These are phyloP conservation scores for Protodeltote pygarga DNA, from an alignment of 2,888 invertebrate species.

Conservation along the genomic window DNA sequence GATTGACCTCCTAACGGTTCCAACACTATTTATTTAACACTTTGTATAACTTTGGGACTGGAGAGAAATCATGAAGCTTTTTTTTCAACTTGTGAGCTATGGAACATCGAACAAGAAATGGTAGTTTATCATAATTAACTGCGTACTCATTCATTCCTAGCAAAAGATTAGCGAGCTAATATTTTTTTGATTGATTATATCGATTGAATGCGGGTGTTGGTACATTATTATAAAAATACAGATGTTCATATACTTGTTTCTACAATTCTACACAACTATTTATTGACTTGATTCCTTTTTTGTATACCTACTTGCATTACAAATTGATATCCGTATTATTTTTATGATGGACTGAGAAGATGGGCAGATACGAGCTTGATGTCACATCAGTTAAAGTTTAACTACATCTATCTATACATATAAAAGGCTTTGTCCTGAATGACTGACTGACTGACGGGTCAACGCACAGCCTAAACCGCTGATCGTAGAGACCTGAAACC, in stretches of 20 bases:
- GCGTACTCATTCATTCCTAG: constrained; percentile 1
- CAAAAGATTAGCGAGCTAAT: constrained; percentile 14
- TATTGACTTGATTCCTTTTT: constrained; percentile 42
- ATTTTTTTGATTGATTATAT: constrained; percentile 40
- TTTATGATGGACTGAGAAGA: constrained; percentile 6
- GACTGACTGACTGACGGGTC: too few species aligned
- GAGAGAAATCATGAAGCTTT: too few species aligned
- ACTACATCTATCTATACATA: too few species aligned
- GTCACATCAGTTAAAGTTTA: too few species aligned
- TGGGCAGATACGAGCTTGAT: neutral
- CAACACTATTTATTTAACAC: too few species aligned
- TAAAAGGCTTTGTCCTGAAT: too few species aligned
- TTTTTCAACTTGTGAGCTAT: too few species aligned
- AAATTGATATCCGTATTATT: constrained; percentile 9
- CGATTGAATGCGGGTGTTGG: constrained; percentile 36
- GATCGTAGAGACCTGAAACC: too few species aligned
- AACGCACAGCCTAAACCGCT: too few species aligned
- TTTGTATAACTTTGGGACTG: too few species aligned
- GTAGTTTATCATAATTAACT: constrained; percentile 3
- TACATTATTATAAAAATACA: constrained; percentile 13
- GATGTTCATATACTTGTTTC: constrained; percentile 23
- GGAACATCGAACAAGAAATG: too few species aligned
- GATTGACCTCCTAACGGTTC: too few species aligned
- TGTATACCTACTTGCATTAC: constrained; percentile 22
- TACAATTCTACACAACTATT: constrained; percentile 36